Percentiles rank a stretch among this genome's conserved stretches.
phyloP scores from a whole-genome alignment of 2,113 vertebrate genomes.

The Orientallactaga bullata region DNA sequence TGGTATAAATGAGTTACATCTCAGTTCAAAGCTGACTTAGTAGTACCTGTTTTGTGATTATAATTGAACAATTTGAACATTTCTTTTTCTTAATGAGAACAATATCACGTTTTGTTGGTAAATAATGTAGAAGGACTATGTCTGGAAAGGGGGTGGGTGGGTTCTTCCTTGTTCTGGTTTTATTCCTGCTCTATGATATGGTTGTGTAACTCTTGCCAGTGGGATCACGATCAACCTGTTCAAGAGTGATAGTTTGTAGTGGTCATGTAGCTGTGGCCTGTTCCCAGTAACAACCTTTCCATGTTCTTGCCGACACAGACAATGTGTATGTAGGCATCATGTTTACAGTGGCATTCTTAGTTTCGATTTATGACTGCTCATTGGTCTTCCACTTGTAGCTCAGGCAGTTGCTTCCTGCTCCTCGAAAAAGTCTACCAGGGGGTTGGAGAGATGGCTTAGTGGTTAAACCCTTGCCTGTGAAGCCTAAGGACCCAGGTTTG shows the following conservation, averaged over 20 bases:
- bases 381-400: background rate
- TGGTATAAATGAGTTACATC: background rate
- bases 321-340: too few species aligned
- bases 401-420: background rate
- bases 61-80: background rate
- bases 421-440: too few species aligned
- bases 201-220: background rate
- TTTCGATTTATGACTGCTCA: background rate
- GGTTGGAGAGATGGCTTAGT: too few species aligned
- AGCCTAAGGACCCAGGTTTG: too few species aligned
- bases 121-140: background rate
- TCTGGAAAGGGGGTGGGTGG: too few species aligned
- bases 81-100: background rate
- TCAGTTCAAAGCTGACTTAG: background rate
- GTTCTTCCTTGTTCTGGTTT: background rate
- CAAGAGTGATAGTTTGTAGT: background rate
- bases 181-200: background rate
- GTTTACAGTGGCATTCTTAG: background rate
- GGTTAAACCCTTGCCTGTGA: too few species aligned
- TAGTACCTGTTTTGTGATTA: background rate
- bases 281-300: background rate
- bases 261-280: too few species aligned
- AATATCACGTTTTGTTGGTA: background rate
- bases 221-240: background rate
- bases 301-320: fast-evolving